These are phyloP conservation scores for Cassiopea xamachana DNA, from an alignment of 30 jellyfish, hydroid and myxozoan genomes.

Conservation along the genomic window DNA sequence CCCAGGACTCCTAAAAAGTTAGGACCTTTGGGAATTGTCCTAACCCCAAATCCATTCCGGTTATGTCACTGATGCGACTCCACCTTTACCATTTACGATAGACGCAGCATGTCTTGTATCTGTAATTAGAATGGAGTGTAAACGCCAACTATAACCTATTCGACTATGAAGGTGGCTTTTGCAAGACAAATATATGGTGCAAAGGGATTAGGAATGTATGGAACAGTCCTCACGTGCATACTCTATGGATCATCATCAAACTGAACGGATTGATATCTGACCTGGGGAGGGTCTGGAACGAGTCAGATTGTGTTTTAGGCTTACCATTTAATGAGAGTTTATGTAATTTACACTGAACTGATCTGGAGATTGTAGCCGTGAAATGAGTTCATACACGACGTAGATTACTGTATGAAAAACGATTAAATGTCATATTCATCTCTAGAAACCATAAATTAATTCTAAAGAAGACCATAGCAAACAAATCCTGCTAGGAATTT, in stretches of 20 bases:
- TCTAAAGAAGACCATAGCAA: conserved; percentile 31
- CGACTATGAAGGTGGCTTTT: not conserved
- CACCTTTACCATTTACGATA: no score
- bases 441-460: conserved; percentile 35
- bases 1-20: no score
- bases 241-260: not conserved
- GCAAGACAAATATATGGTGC: not conserved
- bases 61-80: no score
- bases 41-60: no score
- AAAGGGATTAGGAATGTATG: not conserved
- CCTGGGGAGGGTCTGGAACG: conserved; percentile 2
- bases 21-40: no score
- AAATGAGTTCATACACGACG: conserved; percentile 5
- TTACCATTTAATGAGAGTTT: not conserved
- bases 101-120: no score
- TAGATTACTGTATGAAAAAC: conserved; percentile 15
- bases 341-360: not conserved
- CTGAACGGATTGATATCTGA: not conserved
- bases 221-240: not conserved
- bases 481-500: conserved; percentile 41
- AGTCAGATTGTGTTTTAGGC: not conserved
- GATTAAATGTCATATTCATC: conserved; percentile 26
- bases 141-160: no score
- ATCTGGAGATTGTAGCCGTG: conserved; percentile 1
- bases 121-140: no score